phyloP scores from a whole-genome alignment of 92 coral and sea anemone species.

The Palythoa grandis region DNA sequence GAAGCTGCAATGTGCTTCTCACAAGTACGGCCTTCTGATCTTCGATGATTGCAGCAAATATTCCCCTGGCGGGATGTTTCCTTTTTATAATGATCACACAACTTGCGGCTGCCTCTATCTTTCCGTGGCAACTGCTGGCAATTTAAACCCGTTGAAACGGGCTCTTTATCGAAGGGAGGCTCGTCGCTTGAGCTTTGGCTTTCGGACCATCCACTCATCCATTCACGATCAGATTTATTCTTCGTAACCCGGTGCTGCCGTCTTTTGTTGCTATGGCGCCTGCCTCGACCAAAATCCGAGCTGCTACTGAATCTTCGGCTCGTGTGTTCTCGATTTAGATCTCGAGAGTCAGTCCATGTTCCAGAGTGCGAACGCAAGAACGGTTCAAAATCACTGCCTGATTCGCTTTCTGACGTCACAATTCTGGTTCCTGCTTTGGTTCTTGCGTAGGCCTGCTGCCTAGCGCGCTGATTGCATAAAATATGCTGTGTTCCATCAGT shows the following conservation, averaged over 20 bases:
- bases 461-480: not conserved
- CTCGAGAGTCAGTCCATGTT: not conserved
- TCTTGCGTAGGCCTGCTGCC: not conserved
- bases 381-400: not conserved
- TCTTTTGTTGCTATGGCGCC: not conserved
- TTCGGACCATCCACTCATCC: no score
- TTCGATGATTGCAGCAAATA: not conserved
- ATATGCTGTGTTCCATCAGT: not conserved
- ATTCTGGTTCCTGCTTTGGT: not conserved
- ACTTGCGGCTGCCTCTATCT: not conserved
- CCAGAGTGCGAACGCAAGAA: not conserved
- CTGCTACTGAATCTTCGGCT: not conserved
- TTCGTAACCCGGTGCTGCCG: not conserved
- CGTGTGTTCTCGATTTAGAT: not conserved
- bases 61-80: not conserved
- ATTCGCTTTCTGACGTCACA: not conserved
- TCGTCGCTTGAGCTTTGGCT: no score
- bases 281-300: not conserved
- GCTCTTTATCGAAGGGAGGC: no score
- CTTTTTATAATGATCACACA: not conserved
- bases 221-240: no score
- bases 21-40: not conserved
- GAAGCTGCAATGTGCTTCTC: no score
- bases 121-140: not conserved
- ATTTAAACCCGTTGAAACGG: no score